These are phyloP conservation scores for Zophobas morio DNA, from an alignment of 1,140 invertebrate genomes.

Conservation along the genomic window DNA sequence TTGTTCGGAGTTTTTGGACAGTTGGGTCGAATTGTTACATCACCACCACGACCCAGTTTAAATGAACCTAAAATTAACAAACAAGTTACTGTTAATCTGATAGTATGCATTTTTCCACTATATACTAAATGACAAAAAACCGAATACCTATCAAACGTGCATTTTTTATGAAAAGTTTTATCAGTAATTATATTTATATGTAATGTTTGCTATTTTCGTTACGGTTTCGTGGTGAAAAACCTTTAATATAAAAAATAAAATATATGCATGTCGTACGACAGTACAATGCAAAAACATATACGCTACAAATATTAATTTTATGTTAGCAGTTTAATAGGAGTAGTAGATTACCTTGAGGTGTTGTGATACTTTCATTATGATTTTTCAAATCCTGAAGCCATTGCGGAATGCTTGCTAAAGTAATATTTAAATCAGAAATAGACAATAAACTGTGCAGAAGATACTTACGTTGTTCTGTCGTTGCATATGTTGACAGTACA, in stretches of 20 bases:
- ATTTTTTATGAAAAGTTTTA: too few species aligned
- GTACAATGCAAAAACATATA: background rate
- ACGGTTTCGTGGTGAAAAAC: too few species aligned
- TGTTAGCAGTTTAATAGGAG: slow-evolving; percentile 10
- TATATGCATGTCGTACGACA: too few species aligned
- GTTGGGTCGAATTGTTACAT: background rate
- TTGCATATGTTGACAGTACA: too few species aligned
- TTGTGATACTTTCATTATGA: slow-evolving; percentile 11
- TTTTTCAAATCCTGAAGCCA: slow-evolving; percentile 8
- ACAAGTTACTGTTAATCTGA: background rate
- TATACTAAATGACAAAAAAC: too few species aligned
- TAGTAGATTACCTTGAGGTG: slow-evolving; percentile 8
- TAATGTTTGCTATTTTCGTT: too few species aligned
- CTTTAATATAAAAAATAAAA: background rate
- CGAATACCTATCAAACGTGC: too few species aligned
- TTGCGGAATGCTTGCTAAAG: background rate
- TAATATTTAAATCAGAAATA: background rate
- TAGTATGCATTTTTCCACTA: too few species aligned
- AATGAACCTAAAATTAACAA: slow-evolving; percentile 10
- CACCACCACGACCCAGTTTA: slow-evolving; percentile 14
- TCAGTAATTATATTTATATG: too few species aligned
- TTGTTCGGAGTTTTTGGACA: slow-evolving; percentile 30
- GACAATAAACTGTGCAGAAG: too few species aligned
- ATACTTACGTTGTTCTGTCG: too few species aligned
- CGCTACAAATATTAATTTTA: too few species aligned